Conservation (phyloP, 1,140 invertebrate species). For the Nylanderia fulva region DNA sequence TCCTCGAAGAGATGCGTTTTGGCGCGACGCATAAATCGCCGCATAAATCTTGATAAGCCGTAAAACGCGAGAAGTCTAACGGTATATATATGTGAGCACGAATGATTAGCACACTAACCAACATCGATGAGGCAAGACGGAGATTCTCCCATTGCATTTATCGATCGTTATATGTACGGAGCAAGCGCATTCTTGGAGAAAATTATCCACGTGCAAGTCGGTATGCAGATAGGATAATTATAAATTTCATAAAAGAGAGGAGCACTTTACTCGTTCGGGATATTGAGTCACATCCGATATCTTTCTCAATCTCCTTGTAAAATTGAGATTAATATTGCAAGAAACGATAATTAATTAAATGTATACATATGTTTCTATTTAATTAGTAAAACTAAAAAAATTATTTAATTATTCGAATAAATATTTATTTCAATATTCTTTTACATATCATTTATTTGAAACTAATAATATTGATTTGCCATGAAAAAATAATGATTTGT, state of each 20-base stretch:
- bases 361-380: too few species aligned
- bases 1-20: not conserved
- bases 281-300: not conserved
- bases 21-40: not conserved
- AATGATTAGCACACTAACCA: constrained; percentile 58
- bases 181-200: not conserved
- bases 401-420: too few species aligned
- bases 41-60: constrained; percentile 42
- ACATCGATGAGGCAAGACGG: constrained; percentile 2
- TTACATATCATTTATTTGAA: too few species aligned
- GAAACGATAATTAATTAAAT: too few species aligned
- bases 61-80: constrained; percentile 47
- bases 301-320: too few species aligned
- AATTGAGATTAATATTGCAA: too few species aligned
- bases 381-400: too few species aligned
- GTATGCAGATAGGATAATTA: not conserved
- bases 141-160: not conserved
- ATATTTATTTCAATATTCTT: too few species aligned
- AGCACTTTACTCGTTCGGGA: not conserved
- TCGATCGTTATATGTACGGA: constrained; percentile 15
- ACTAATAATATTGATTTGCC: too few species aligned
- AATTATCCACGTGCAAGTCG: not conserved
- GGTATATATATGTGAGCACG: constrained; percentile 4
- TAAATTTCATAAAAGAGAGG: not conserved
- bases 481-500: too few species aligned